Base-by-base conservation (phyloP, 2,113 vertebrate genomes). In the Hippoglossus stenolepis region DNA sequence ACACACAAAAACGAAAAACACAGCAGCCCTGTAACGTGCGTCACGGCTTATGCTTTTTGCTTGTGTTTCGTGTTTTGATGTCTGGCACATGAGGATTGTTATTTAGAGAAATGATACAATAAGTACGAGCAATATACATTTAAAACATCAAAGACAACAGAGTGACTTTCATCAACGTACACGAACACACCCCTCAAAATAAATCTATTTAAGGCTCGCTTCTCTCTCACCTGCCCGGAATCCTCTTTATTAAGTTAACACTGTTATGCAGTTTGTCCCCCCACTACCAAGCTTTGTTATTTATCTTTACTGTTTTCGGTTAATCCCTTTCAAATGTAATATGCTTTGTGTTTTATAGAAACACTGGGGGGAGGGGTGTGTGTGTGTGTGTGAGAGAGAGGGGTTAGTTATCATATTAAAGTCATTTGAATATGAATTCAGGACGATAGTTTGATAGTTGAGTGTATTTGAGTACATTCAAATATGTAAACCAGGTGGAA, bases 21-120 rank as follows among this genome's bases (percentile, higher is more conserved):
- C 31, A 78, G 64, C 69, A 57, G 24, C n/a, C 28, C 31, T 82
- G 62, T 79, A 60, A 84, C 77, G 64, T 89, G 84, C 83, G 86
- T 88, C 84, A 92, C 67, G 53, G 61, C 57, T 80, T n/a, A 43
- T 79, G 59, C 64, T 71, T 58, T n/a, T 47, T 79, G 59, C 64
- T 71, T 58, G 38, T 61, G 74, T 76, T 77, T 82, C 47, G 14
- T 61, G 60, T 71, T 68, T 60, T 74, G 18, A 18, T 75, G 14
- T 10, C 31, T 43, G 5, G 23, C 28, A 24, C 17, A 47, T 38
- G 53, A 23, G 63, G 21, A 61, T 69, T 79, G 28, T 49, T 51
- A 61, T 40, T 68, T 7, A 76, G 1, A 54, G 15, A 23, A 62
- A 28, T 68, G 24, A 21, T 28, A 35, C 13, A 17, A 5, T 0